Evolutionary conservation across 2,888 invertebrate species (phyloP).

Genomic region (Bombylius discolor): DNA sequence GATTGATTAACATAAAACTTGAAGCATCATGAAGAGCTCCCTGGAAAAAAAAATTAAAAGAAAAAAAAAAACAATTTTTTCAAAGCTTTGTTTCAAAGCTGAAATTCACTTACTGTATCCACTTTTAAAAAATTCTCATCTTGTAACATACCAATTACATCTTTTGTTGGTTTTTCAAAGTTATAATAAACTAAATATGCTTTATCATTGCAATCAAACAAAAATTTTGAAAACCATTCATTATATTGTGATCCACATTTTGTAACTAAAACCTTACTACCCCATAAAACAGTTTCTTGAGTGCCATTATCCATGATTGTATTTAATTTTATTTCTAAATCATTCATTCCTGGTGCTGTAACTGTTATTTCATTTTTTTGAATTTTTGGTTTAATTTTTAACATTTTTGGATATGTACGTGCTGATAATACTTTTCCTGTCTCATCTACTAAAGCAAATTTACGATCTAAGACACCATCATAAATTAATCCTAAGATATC

Average conservation of each 20-base stretch:
- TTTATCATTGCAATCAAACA: slow-evolving; percentile 39
- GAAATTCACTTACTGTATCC: too few relatives aligned
- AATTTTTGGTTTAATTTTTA: slow-evolving; percentile 40
- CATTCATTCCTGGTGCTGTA: slow-evolving; percentile 42
- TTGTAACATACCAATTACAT: too few relatives aligned
- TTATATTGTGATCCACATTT: slow-evolving; percentile 61
- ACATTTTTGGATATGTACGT: slow-evolving; percentile 42
- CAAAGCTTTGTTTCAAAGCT: too few relatives aligned
- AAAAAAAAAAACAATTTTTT: too few relatives aligned
- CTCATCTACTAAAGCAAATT: too few relatives aligned
- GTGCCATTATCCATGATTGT: slow-evolving; percentile 25
- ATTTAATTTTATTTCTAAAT: slow-evolving; percentile 40
- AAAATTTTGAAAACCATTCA: slow-evolving; percentile 52
- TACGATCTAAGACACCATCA: slow-evolving; percentile 29
- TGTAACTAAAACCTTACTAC: slow-evolving; percentile 43
- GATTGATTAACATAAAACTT: slow-evolving; percentile 49
- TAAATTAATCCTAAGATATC: slow-evolving; percentile 41
- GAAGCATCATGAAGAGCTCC: slow-evolving; percentile 51
- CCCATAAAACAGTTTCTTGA: slow-evolving; percentile 42
- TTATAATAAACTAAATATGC: slow-evolving; percentile 10
- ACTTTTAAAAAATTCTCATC: too few relatives aligned
- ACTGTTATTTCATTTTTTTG: slow-evolving; percentile 39
- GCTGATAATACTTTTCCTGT: slow-evolving; percentile 45
- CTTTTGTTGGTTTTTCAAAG: too few relatives aligned
- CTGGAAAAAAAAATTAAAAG: slow-evolving; percentile 24